Conservation (phyloP, 2,797 vertebrate genomes). For the Steatocranus sp. region DNA sequence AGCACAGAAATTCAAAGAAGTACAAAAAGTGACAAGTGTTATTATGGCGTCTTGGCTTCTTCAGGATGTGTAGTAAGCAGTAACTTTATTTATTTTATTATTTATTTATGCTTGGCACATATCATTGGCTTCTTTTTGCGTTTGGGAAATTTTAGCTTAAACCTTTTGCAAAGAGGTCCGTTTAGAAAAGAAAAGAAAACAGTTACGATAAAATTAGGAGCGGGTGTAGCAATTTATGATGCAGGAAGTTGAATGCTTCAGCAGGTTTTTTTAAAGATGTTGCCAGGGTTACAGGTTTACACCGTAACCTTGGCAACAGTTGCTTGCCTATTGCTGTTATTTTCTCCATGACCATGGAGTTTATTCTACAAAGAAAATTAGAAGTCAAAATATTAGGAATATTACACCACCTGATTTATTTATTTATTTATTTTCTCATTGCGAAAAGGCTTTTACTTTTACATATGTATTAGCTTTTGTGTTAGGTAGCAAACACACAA, state of each 20-base stretch:
- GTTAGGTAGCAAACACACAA: not conserved
- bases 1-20: not conserved
- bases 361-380: not conserved
- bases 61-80: not conserved
- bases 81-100: not conserved
- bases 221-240: not conserved
- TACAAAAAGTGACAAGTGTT: not conserved
- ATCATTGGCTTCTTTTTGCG: not conserved
- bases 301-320: not conserved
- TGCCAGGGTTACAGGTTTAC: not conserved
- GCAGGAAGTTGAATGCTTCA: not conserved
- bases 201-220: not conserved
- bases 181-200: not conserved
- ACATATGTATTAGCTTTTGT: not conserved
- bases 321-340: not conserved
- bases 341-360: not conserved
- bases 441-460: not conserved
- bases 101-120: not conserved
- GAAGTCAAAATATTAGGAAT: not conserved
- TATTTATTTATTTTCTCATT: not conserved
- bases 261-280: not conserved
- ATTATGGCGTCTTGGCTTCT: not conserved
- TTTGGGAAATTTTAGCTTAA: not conserved
- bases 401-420: not conserved
- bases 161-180: not conserved